Base-by-base conservation (phyloP, 2,888 invertebrate genomes). In the Andrena bicolor region DNA sequence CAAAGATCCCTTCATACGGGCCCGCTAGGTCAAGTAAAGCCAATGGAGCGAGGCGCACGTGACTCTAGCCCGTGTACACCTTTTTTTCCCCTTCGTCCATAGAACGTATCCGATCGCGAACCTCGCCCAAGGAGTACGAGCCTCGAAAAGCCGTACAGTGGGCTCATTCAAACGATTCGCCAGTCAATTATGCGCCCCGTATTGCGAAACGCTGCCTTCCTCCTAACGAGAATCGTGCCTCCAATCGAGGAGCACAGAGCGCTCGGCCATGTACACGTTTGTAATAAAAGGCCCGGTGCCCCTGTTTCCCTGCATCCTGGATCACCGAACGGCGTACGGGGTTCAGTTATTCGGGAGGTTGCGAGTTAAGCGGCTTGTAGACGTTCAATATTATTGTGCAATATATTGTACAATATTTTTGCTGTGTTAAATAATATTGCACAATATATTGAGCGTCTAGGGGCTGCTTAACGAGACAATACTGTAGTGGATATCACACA, bases 181-280 rank as follows among this genome's bases (percentile, higher is more conserved):
- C 61, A 79, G 71, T 80, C 80, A 82, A 86, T 87, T 83, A 82
- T 71, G 30, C 56, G 83, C 65, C 66, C 65, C 60, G 76, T 56
- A 58, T 84, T 73, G 74, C 81, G 80, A 82, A 83, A 83, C 58
- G 35, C 41, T 64, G 58, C 58, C 26, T 58, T 56, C 32, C n/a
- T 63, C 48, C 64, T 76, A 73, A 81, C 74, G 51, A 65, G 73
- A 80, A 80, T 60, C 80, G 74, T 60, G 81, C 70, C 82, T 35
- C 83, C 72, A 70, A 77, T 76, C 70, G 65, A 61, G 61, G 32
- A 61, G 49, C 23, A 32, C 26, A 20, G 60, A 26, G 41, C 20
- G 35, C 20, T n/a, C 35, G 51, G 51, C 23, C 41, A 35, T 53
- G 28, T 3, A 61, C 49, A 61, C 51, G 61, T 68, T 56, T 32